Evolutionary conservation across 1,140 invertebrate species (phyloP), one percentile per base, ranked within the genome.

Genomic region (Zophobas morio): DNA sequence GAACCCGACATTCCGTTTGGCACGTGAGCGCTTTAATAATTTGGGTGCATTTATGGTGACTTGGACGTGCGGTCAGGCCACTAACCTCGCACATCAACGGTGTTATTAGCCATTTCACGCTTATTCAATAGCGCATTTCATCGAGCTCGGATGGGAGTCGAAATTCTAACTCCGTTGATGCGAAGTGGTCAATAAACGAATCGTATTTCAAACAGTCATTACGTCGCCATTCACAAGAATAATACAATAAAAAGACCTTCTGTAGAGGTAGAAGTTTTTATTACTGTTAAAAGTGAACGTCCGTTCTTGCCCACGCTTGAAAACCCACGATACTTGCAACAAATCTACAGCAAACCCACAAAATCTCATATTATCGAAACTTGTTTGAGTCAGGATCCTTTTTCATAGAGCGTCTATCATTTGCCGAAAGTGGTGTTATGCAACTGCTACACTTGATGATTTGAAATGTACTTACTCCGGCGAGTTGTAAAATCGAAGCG

Each of bases 271-370:
- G 60, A 60, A 47, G 60, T 66, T 66, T 66, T 66, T 66, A 66
- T 73, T 36, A 56, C 36, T 53, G 71, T 73, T 73, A 73, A 73
- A 73, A 73, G 71, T 73, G 71, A 73, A 73, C 71, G 71, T 73
- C 71, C 71, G 51, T 73, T 73, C 51, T 56, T 56, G 47, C 71
- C 71, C 71, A 73, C 71, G 71, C 71, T 56, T 57, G 37, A 73
- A 73, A 73, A 73, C 71, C 71, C 47, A 73, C 71, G 71, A 73
- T 53, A 57, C 54, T 73, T 73, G 71, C 71, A 73, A 47, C 32
- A 42, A 53, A 73, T 73, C 49, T 54, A 56, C 51, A 8, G 34
- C 20, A 6, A 56, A 63, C 6, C 35, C 57, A 63, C 57, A 32
- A 66, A 66, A 66, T 20, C 20, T 20, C 20, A 20, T 66, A 66